Base-by-base conservation (phyloP, 2,888 invertebrate genomes). In the Agapetus fuscipes region DNA sequence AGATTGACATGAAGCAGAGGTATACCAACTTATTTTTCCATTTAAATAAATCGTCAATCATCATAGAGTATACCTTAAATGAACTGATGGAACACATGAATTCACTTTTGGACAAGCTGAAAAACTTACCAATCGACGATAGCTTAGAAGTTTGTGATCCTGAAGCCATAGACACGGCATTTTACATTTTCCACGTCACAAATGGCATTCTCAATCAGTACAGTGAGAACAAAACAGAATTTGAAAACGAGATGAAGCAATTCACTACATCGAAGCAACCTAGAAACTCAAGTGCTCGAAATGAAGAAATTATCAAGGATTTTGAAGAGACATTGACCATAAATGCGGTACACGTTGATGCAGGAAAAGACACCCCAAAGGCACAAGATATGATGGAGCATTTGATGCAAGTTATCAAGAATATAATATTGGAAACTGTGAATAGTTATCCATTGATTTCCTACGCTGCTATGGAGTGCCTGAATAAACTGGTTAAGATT, bases 391-490 rank as follows among this genome's bases (percentile, higher is more conserved):
- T n/a, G n/a, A n/a, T n/a, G n/a, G n/a, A n/a, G n/a, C n/a, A n/a
- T n/a, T n/a, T n/a, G n/a, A n/a, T n/a, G n/a, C n/a, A n/a, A n/a
- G n/a, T n/a, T n/a, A n/a, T n/a, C n/a, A n/a, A n/a, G n/a, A n/a
- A n/a, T n/a, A n/a, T n/a, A n/a, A 27, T 35, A 20, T 17, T 46
- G 12, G 43, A 43, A 14, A 41, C 40, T 26, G 35, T 43, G 6
- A 41, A 46, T 9, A 31, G 33, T 3, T 46, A 46, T 35, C 46
- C 46, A 3, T 13, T 46, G 17, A 27, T 46, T 11, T 35, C 43
- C 13, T 43, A 43, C 34, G 40, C 37, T 38, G 46, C 46, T 5
- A 37, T 46, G 38, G 41, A 40, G 3, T 46, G 46, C 24, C 17
- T 40, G 4, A 46, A 46, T 16, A 14, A 13, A 3, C 20, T 10